Evolutionary conservation across 2,113 vertebrate species (phyloP), one percentile per base, ranked within the genome.

Genomic region (Irena cyanogastra): DNA sequence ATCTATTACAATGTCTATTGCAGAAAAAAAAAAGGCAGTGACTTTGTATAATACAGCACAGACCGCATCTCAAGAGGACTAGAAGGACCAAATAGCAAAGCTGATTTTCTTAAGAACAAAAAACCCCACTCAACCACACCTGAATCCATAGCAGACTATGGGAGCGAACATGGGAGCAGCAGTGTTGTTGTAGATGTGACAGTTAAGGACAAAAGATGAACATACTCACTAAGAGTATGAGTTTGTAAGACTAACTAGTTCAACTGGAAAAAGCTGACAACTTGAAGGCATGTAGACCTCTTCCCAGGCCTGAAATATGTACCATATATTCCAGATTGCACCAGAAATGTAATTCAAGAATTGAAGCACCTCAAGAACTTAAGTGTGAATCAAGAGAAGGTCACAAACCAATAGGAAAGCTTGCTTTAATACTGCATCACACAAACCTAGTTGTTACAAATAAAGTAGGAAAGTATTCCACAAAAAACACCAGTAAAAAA

Each of bases 141-240:
- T 49, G 30, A 94, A 87, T 47, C 52, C 71, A 30, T 1, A 52
- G 35, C 59, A 71, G 30, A 39, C 37, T 61, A 42, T 11, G 28
- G 33, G n/a, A 88, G 44, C 4, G 1, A 81, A 70, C 33, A 35
- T 0, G 0, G 21, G 33, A 93, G 47, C 23, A 63, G 44, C 1
- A 3, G 16, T 11, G 56, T 3, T 50, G 21, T 0, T 39, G 33
- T 2, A 76, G 42, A 54, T 30, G 17, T 6, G 1, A n/a, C 0
- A 50, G 47, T 17, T 20, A 54, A 77, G 60, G 50, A 61, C 28
- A 83, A 42, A 77, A 76, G 23, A 91, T 4, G 9, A 80, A 65
- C 6, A 22, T 8, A 24, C 22, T 52, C 5, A 5, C 28, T 33
- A 42, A n/a, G 11, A 42, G 16, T 30, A 74, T 31, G 15, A 35